A percentile compares a stretch with the other conserved stretches of the same genome.
These are phyloP conservation scores for Caenorhabditis imperialis DNA, from an alignment of 2,888 invertebrate species.

Conservation along the genomic window DNA sequence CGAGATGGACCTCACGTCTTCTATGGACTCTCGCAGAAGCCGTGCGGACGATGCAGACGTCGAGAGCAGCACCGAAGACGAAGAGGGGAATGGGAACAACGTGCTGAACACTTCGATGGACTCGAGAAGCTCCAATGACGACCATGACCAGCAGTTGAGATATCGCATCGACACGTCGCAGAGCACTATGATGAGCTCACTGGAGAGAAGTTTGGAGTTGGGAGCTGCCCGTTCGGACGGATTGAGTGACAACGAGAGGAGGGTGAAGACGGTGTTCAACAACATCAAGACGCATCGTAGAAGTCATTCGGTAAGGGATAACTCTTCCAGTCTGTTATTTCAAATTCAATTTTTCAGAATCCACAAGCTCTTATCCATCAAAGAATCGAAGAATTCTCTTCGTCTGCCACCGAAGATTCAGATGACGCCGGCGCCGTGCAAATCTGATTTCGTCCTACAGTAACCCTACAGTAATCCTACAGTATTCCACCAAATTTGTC, in stretches of 20 bases:
- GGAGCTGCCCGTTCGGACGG: constrained; percentile 75
- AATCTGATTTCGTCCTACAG: constrained; percentile 11
- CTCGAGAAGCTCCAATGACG: constrained; percentile 29
- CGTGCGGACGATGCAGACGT: constrained; percentile 42
- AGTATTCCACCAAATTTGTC: neutral
- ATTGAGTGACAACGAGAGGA: constrained; percentile 75
- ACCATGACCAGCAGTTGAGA: constrained; percentile 13
- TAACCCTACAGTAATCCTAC: constrained; percentile 3
- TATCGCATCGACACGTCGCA: constrained; percentile 46
- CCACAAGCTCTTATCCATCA: constrained; percentile 52
- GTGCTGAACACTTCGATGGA: constrained; percentile 49
- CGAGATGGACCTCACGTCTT: constrained; percentile 47
- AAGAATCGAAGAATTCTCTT: constrained; percentile 41
- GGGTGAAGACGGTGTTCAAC: constrained; percentile 68
- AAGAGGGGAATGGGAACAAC: constrained; percentile 38
- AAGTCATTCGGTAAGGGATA: constrained; percentile 44
- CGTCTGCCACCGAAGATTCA: constrained; percentile 36
- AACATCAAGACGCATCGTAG: constrained; percentile 71
- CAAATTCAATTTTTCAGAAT: constrained; percentile 27
- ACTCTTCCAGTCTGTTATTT: neutral
- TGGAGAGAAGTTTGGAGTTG: constrained; percentile 73
- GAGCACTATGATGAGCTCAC: constrained; percentile 70
- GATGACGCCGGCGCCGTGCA: constrained; percentile 44
- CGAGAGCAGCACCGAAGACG: constrained; percentile 35
- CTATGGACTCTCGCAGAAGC: constrained; percentile 61